A percentile compares a stretch with the other conserved stretches of the same genome.
Evolutionary conservation across 2,888 invertebrate species (phyloP).

Genomic region (Biston stratarius): DNA sequence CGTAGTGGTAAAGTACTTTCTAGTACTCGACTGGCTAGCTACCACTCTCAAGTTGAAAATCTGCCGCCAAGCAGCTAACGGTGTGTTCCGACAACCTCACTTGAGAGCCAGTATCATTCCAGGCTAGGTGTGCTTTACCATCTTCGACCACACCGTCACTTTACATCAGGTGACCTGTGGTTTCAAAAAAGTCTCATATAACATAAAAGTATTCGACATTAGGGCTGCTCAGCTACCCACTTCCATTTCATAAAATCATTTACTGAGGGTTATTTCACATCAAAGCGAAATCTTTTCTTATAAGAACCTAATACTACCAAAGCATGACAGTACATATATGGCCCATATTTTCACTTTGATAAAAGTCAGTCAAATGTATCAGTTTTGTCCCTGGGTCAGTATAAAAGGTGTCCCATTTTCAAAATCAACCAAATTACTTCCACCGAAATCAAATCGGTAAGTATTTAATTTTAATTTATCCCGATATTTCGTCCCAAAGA

Average conservation of each 20-base stretch:
- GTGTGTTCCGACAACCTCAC: too few species aligned
- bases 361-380: constrained; percentile 32
- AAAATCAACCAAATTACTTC: constrained; percentile 26
- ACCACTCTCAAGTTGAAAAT: too few species aligned
- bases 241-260: neutral
- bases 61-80: too few species aligned
- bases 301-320: neutral
- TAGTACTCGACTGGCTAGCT: too few species aligned
- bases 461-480: constrained; percentile 22
- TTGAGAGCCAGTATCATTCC: too few species aligned
- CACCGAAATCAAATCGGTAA: constrained; percentile 15
- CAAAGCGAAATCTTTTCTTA: constrained; percentile 10
- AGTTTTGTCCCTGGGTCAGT: constrained; percentile 11
- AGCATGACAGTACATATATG: neutral
- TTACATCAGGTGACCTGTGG: too few species aligned
- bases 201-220: neutral
- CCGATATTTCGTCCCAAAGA: constrained; percentile 30
- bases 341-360: constrained; percentile 41
- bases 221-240: neutral
- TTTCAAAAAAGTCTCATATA: too few species aligned
- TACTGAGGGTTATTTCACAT: neutral
- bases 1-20: too few species aligned
- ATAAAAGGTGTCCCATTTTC: constrained; percentile 16
- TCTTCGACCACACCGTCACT: too few species aligned
- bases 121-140: too few species aligned